A percentile compares a stretch with the other conserved stretches of the same genome.
These are phyloP conservation scores for Hydropsyche betteni DNA, from an alignment of 2,888 invertebrate species.

Conservation along the genomic window DNA sequence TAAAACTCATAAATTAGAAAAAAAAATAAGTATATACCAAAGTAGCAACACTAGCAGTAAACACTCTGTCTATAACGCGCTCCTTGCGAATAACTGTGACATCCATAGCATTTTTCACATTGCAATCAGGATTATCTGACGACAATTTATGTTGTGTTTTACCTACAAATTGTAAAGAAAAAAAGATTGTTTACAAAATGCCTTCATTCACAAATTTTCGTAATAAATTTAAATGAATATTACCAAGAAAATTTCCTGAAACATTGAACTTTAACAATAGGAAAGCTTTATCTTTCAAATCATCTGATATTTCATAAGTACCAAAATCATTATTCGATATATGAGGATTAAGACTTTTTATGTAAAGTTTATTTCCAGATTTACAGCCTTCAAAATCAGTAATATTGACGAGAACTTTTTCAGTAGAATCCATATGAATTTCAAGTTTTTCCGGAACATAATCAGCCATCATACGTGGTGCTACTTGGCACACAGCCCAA, in stretches of 20 bases:
- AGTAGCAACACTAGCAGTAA: constrained; percentile 77
- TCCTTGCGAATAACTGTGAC: constrained; percentile 70
- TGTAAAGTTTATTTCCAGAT: constrained; percentile 40
- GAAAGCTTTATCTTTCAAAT: constrained; percentile 53
- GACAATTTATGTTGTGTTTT: constrained; percentile 54
- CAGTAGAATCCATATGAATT: constrained; percentile 63
- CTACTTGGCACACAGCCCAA: constrained; percentile 64
- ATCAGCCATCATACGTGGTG: constrained; percentile 57
- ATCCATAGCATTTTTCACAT: constrained; percentile 49
- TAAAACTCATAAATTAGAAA: background rate
- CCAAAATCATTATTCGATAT: constrained; percentile 40
- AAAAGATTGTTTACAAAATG: background rate
- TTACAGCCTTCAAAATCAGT: constrained; percentile 54
- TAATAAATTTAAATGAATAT: too few species aligned
- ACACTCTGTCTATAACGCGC: constrained; percentile 76
- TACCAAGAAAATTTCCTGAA: constrained; percentile 65
- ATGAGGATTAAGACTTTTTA: constrained; percentile 49
- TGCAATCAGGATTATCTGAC: constrained; percentile 34
- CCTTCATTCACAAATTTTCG: background rate
- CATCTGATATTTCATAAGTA: constrained; percentile 33
- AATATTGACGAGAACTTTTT: constrained; percentile 60
- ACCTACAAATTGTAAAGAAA: constrained; percentile 54
- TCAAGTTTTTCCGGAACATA: constrained; percentile 58
- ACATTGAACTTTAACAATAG: constrained; percentile 58
- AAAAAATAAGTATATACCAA: constrained; percentile 64